These are phyloP conservation scores for Enteromius viviparus DNA, from an alignment of 2,797 vertebrate genomes.

Conservation along the genomic window DNA sequence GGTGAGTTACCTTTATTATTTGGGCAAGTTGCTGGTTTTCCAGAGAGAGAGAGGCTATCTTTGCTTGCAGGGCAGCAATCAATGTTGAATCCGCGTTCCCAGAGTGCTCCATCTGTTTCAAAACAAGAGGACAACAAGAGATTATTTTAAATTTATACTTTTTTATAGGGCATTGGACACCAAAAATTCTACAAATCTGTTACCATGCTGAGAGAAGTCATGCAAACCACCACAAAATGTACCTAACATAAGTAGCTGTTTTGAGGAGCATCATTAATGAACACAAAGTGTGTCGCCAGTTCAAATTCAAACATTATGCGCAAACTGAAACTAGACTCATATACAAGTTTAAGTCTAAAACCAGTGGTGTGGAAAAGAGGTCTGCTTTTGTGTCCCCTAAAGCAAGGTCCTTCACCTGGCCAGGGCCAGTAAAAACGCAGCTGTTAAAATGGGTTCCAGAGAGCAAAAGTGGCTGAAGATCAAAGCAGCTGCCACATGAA, in stretches of 20 bases:
- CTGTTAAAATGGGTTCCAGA: slow-evolving; percentile 62
- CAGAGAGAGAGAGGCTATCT: slow-evolving; percentile 86
- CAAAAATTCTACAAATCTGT: slow-evolving; percentile 27
- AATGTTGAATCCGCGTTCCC: slow-evolving; percentile 80
- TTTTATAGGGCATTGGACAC: slow-evolving; percentile 23
- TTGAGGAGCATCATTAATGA: slow-evolving; percentile 12
- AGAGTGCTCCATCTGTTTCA: slow-evolving; percentile 68
- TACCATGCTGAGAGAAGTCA: background rate
- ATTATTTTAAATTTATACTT: slow-evolving; percentile 21
- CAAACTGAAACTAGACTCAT: slow-evolving; percentile 9
- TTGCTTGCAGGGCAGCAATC: slow-evolving; percentile 86
- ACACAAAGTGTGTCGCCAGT: background rate
- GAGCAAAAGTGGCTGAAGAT: slow-evolving; percentile 58
- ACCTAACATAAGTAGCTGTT: slow-evolving; percentile 6
- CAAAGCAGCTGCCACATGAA: slow-evolving; percentile 59
- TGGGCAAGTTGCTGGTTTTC: slow-evolving; percentile 91
- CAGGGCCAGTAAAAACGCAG: slow-evolving; percentile 48
- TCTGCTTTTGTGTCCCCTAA: slow-evolving; percentile 46
- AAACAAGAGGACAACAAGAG: slow-evolving; percentile 38
- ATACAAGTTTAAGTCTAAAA: background rate
- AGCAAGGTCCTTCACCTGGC: slow-evolving; percentile 59
- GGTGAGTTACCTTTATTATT: slow-evolving; percentile 84
- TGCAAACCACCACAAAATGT: background rate
- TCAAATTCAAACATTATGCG: slow-evolving; percentile 47
- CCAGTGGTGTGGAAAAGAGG: slow-evolving; percentile 22